These are phyloP conservation scores for Torymus auratus DNA, from an alignment of 2,888 invertebrate genomes.

Conservation along the genomic window DNA sequence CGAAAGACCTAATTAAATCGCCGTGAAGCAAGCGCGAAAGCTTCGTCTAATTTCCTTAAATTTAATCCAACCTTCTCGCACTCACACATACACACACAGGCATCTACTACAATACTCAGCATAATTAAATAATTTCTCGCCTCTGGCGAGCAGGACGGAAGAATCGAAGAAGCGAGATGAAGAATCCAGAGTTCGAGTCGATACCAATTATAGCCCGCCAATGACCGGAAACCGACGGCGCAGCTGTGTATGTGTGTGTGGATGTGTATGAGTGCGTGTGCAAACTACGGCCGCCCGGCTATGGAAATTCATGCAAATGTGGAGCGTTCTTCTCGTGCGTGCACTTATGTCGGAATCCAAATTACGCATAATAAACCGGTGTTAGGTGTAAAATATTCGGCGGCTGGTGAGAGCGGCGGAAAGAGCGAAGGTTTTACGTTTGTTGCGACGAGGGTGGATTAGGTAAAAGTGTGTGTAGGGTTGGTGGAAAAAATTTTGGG, in stretches of 20 bases:
- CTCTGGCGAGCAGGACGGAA: background rate
- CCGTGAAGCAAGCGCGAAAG: too few relatives aligned
- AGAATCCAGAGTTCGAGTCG: constrained; percentile 25
- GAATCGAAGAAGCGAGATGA: background rate
- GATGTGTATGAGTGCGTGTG: background rate
- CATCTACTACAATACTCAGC: background rate
- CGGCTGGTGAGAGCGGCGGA: background rate
- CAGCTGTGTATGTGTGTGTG: constrained; percentile 13
- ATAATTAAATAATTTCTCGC: constrained; percentile 17
- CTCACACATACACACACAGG: too few relatives aligned
- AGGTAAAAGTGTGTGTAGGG: too few relatives aligned
- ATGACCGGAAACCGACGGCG: constrained; percentile 40
- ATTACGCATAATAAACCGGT: constrained; percentile 40
- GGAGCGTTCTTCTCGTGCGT: constrained; percentile 14
- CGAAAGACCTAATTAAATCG: too few relatives aligned
- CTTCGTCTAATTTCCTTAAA: too few relatives aligned
- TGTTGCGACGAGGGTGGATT: too few relatives aligned
- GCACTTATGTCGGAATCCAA: constrained; percentile 37
- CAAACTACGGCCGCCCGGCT: constrained; percentile 3
- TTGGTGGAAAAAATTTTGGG: too few relatives aligned
- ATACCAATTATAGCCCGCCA: constrained; percentile 60
- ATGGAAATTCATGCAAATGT: constrained; percentile 51
- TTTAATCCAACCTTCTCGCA: too few relatives aligned
- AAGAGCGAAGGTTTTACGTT: background rate
- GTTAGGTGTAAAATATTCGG: constrained; percentile 38